Evolutionary conservation across 2,113 vertebrate genomes (phyloP), one percentile per base, ranked within the genome.

Genomic region (Pterocles gutturalis): DNA sequence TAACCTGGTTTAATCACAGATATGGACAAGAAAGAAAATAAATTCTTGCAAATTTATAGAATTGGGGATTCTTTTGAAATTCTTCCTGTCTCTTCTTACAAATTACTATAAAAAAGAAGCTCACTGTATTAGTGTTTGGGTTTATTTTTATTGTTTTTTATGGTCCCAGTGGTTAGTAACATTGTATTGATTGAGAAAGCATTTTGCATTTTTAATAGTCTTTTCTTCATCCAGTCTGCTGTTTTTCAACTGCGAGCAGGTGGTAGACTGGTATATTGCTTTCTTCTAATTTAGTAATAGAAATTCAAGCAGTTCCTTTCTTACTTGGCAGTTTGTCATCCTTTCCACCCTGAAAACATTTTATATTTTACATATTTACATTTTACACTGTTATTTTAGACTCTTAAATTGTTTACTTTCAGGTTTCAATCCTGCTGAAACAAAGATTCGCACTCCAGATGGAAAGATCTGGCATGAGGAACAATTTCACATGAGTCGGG

Each of bases 391-490:
- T 70, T 89, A 55, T 43, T 92, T 93, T 67, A 75, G 93, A 71
- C 55, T 62, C 34, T 28, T 38, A 34, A 38, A 67, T 93, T 16
- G 1, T 93, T 75, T 88, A 7, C 61, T 91, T 91, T 91, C 87
- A 99, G 99, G 99, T 94, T 99, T 99, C 95, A 99, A 98, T 98
- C 98, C 98, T 81, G 97, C 98, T 33, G 99, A 99, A 97, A 99
- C 98, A 49, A 99, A 98, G 96, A 98, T 99, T 96, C 98, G 93
- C n/a, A 94, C 98, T 73, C 95, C 99, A 58, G 99, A 99, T 97
- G 99, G 99, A 19, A 99, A 98, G 87, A 98, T 99, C 72, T 99
- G 99, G 98, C 98, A 97, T 7, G 98, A 98, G 54, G 98, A 98
- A 0, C 98, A 99, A 45, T 98, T 99, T 89, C 98, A 98, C 17